Base-by-base conservation (phyloP, 1,140 invertebrate genomes). In the Lordiphosa collinella region DNA sequence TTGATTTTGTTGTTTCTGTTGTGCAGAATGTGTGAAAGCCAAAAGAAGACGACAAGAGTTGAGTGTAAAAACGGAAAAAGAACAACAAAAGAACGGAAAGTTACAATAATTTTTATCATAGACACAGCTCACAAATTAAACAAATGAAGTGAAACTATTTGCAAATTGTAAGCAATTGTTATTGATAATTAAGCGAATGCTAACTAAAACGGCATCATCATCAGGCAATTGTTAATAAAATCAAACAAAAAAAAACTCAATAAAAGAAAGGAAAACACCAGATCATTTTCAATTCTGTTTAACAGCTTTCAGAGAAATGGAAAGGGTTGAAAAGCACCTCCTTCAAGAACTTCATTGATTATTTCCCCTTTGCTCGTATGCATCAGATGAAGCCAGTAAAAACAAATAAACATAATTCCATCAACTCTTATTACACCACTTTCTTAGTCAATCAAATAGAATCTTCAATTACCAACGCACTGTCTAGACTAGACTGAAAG, bases 171-270 rank as follows among this genome's bases (percentile, higher is more conserved):
- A 84, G 70, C 72, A 84, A 29, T 84, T 84, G 68, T 76, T 84
- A 84, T 75, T 76, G 62, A 76, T 72, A 63, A 84, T 69, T 76
- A 84, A 68, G 78, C 71, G 53, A 48, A 51, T 59, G 62, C 64
- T 63, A 66, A 44, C 41, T 55, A 43, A 56, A 61, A 66, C 46
- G 36, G 57, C 56, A 69, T 71, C 56, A 69, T 71, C 56, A 61
- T 76, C 67, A 84, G 58, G 59, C 78, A 84, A 78, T 84, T 84
- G 72, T 84, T 69, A 69, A 25, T 25, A 7, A 76, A 84, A 84
- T 56, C 73, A 59, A 82, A 84, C 72, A 59, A 78, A 80, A 78
- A 80, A 84, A 76, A 82, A 84, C 63, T 84, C 63, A 84, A 84
- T 84, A 73, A 84, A 82, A 58, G 41, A 65, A 59, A 68, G 43